Percentiles rank a stretch among this genome's conserved stretches.
Conservation (phyloP, 2,888 invertebrate genomes). For the Meiosimyza platycephala region DNA sequence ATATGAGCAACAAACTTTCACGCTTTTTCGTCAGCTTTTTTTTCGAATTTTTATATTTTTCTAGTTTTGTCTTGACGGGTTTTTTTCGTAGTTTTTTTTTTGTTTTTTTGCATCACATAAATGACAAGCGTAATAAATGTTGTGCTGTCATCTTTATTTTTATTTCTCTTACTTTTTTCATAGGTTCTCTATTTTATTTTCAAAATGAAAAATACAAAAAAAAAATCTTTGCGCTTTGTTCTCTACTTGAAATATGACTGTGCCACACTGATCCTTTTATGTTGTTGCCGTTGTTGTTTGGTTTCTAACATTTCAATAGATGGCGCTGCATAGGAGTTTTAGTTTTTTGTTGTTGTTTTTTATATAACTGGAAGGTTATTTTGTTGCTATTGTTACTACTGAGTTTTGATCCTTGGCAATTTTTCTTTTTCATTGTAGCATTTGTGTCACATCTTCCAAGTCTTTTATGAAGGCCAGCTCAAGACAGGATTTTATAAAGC, state of each 20-base stretch:
- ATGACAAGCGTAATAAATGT: slow-evolving; percentile 62
- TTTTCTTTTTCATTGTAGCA: slow-evolving; percentile 62
- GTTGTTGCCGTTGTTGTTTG: background rate
- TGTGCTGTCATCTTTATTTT: slow-evolving; percentile 30
- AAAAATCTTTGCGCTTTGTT: no score
- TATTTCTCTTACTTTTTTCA: background rate
- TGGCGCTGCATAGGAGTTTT: background rate
- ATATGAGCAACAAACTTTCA: slow-evolving; percentile 29
- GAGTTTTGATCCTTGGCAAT: background rate
- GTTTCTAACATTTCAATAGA: slow-evolving; percentile 34
- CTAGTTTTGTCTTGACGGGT: slow-evolving; percentile 27
- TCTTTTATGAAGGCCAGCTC: slow-evolving; percentile 93
- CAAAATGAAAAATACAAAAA: no score
- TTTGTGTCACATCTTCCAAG: slow-evolving; percentile 80
- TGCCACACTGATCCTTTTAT: slow-evolving; percentile 15
- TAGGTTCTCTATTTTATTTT: no score
- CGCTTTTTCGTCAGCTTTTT: slow-evolving; percentile 17
- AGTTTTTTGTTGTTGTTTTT: slow-evolving; percentile 13
- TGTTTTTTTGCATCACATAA: slow-evolving; percentile 42
- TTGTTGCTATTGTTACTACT: background rate
- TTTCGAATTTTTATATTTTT: slow-evolving; percentile 23
- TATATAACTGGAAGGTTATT: background rate
- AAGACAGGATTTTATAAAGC: slow-evolving; percentile 78
- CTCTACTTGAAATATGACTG: slow-evolving; percentile 43
- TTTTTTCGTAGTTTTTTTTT: no score